Evolutionary conservation across 2,797 vertebrate species (phyloP).

Genomic region (Megalops cyprinoides): DNA sequence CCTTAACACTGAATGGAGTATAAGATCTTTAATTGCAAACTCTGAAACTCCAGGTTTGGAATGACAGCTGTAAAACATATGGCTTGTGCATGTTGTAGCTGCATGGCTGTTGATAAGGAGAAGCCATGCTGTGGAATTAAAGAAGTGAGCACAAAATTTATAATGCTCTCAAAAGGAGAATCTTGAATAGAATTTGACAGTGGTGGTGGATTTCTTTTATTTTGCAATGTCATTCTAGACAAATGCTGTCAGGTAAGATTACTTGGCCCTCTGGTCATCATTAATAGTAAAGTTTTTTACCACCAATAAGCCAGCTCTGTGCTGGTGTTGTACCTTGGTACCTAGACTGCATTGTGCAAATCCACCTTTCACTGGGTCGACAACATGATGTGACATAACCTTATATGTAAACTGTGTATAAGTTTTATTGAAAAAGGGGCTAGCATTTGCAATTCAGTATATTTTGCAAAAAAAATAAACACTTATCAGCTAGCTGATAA

Average conservation of each 20-base stretch:
- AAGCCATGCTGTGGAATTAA: background rate
- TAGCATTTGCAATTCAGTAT: too few species aligned
- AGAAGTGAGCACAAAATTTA: slow-evolving; percentile 39
- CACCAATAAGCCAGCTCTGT: too few species aligned
- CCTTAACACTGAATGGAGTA: background rate
- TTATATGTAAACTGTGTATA: too few species aligned
- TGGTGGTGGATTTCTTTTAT: slow-evolving; percentile 55
- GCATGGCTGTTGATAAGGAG: slow-evolving; percentile 2
- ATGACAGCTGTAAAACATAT: slow-evolving; percentile 4
- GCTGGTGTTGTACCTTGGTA: too few species aligned
- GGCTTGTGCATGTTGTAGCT: background rate
- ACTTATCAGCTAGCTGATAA: too few species aligned
- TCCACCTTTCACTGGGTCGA: too few species aligned
- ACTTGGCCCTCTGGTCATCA: too few species aligned
- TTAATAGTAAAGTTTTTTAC: too few species aligned
- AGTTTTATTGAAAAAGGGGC: too few species aligned
- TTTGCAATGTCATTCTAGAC: slow-evolving; percentile 49
- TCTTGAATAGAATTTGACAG: slow-evolving; percentile 55
- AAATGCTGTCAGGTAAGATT: slow-evolving; percentile 55
- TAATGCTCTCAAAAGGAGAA: slow-evolving; percentile 38
- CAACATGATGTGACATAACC: too few species aligned
- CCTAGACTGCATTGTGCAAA: too few species aligned
- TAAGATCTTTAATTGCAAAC: background rate
- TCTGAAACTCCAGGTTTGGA: background rate
- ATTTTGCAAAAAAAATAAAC: too few species aligned